Evolutionary conservation across 2,113 vertebrate genomes (phyloP).

Genomic region (Pantherophis guttatus): DNA sequence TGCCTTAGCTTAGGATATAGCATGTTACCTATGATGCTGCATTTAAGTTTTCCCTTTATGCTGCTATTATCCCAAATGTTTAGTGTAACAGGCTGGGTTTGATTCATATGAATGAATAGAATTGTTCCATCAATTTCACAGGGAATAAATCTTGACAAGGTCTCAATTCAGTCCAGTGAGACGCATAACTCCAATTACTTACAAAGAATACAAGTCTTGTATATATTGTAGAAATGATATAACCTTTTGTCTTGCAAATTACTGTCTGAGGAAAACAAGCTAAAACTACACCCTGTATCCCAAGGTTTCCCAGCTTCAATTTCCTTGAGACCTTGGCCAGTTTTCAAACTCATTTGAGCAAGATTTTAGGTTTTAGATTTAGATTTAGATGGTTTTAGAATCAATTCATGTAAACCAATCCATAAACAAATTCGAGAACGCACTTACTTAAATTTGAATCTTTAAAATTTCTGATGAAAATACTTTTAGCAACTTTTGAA

Average conservation of each 20-base stretch:
- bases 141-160: not conserved
- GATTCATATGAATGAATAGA: not conserved
- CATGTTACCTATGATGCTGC: not conserved
- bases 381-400: not conserved
- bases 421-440: not conserved
- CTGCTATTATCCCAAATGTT: conserved; percentile 10
- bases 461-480: not conserved
- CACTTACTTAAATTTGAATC: not conserved
- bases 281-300: not conserved
- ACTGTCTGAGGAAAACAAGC: not conserved
- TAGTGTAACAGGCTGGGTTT: accelerated
- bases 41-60: not conserved
- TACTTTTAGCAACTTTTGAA: not conserved
- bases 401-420: not conserved
- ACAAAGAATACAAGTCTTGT: not conserved
- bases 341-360: conserved; percentile 3
- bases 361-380: not conserved
- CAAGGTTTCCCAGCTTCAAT: not conserved
- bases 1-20: not conserved
- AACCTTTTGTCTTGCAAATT: not conserved
- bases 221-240: not conserved
- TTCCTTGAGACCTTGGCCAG: not conserved
- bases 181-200: not conserved
- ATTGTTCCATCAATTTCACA: not conserved
- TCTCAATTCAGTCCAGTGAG: not conserved